Evolutionary conservation across 2,888 invertebrate species (phyloP), one percentile per base, ranked within the genome.

Genomic region (Diloba caeruleocephala): DNA sequence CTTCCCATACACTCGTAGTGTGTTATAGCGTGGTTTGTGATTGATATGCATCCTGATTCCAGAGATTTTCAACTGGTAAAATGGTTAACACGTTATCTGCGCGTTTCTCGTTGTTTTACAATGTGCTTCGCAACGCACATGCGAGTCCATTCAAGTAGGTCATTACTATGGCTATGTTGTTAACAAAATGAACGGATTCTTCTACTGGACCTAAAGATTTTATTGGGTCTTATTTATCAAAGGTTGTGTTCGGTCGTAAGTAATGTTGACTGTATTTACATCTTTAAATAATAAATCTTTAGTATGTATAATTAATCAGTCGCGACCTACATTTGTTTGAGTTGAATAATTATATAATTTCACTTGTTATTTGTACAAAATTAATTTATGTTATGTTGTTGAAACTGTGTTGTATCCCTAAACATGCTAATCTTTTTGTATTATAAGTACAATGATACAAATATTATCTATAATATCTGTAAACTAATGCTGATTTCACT

Each of bases 1-100:
- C 65, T 65, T 69, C 64, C 65, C 55, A 71, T 74, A 60, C 57
- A 63, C 50, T 48, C 39, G 33, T 48, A 61, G 43, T 55, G 25
- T 36, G 34, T 34, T 31, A 53, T 14, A 39, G n/a, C 41, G 21
- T 44, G 21, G 34, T 17, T 13, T 12, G 7, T 14, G 39, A 62
- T 49, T 39, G 9, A 28, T 32, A 46, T 34, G 6, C 33, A 36
- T 41, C 25, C 29, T 19, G 1, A 26, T 36, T 43, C 8, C 37
- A 36, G 12, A 8, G n/a, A 28, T 26, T 14, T 5, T 17, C 5
- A 5, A 17, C 5, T 17, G 17, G 2, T 5, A 17, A 5, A 2
- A 17, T 17, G 5, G 2, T 17, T 17, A 17, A 17, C n/a, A n/a
- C n/a, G n/a, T n/a, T n/a, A n/a, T n/a, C n/a, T n/a, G n/a, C n/a